Evolutionary conservation across 2,113 vertebrate genomes (phyloP).

Genomic region (Pedetes capensis): DNA sequence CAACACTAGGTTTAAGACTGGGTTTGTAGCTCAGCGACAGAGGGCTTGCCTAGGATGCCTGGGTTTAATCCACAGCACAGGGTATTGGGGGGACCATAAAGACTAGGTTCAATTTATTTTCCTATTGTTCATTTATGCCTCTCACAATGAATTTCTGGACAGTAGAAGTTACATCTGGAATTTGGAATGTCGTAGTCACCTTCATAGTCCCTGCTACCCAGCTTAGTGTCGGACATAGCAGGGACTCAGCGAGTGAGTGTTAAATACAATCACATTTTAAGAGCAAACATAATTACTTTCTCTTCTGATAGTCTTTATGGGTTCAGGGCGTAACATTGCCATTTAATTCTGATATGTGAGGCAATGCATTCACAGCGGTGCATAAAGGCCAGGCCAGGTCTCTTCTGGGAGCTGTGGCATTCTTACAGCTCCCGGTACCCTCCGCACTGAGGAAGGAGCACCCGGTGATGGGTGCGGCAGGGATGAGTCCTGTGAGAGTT

Average conservation of each 20-base stretch:
- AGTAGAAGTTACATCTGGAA: background rate
- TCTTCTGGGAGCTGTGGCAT: background rate
- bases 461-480: background rate
- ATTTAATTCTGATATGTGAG: background rate
- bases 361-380: background rate
- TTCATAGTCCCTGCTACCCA: background rate
- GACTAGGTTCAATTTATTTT: background rate
- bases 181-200: background rate
- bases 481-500: background rate
- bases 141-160: background rate
- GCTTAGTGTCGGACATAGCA: background rate
- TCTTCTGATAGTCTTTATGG: background rate
- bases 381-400: background rate
- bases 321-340: background rate
- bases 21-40: background rate
- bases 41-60: background rate
- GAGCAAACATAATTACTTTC: background rate
- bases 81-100: background rate
- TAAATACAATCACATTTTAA: conserved; percentile 5
- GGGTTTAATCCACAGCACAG: background rate
- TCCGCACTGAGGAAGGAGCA: background rate
- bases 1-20: background rate
- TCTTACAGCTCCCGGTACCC: background rate
- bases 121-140: background rate
- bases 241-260: background rate